Conservation (phyloP, 2,113 vertebrate genomes). For the Mesembrinibis cayennensis region DNA sequence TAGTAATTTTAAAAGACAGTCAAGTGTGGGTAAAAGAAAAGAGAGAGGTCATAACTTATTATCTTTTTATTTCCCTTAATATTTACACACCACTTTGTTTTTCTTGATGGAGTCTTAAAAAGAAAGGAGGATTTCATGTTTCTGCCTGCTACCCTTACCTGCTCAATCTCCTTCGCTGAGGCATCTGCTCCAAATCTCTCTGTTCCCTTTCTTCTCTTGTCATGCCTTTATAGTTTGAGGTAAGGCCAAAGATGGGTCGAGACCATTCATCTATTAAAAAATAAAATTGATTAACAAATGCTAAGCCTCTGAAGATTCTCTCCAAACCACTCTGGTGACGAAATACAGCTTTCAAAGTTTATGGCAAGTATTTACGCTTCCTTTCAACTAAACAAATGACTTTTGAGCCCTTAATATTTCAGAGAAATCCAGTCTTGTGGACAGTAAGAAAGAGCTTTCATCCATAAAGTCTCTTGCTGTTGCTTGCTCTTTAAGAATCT, state of each 20-base stretch:
- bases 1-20: neutral
- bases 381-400: neutral
- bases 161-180: slow-evolving; percentile 86
- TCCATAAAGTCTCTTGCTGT: neutral
- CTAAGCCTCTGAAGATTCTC: neutral
- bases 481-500: neutral
- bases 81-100: neutral
- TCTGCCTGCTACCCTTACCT: slow-evolving; percentile 75
- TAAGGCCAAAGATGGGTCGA: slow-evolving; percentile 94
- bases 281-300: neutral
- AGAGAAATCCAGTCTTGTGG: neutral
- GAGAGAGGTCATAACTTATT: neutral
- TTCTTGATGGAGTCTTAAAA: neutral
- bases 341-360: neutral
- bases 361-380: neutral
- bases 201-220: slow-evolving; percentile 96
- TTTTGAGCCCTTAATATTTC: neutral
- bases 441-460: neutral
- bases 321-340: neutral
- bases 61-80: neutral
- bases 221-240: slow-evolving; percentile 98
- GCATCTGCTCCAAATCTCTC: slow-evolving; percentile 97
- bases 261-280: slow-evolving; percentile 92
- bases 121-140: neutral
- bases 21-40: neutral